Percentiles rank a stretch among this genome's conserved stretches.
These are phyloP conservation scores for Synanthedon vespiformis DNA, from an alignment of 2,888 invertebrate species.

Conservation along the genomic window DNA sequence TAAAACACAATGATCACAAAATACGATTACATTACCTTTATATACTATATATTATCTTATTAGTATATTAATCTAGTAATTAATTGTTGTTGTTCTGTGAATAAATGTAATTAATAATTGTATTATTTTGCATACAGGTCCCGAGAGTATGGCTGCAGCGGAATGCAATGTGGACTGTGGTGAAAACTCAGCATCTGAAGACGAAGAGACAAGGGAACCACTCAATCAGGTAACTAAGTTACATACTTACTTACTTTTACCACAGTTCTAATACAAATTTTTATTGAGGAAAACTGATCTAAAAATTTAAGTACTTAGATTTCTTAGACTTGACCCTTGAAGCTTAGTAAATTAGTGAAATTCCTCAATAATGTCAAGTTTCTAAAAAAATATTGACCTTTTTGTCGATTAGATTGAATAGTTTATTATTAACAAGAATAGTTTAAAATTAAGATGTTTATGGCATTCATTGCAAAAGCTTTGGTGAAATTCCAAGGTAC, in stretches of 20 bases:
- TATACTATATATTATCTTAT: background rate
- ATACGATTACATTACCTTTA: background rate
- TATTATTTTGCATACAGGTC: slow-evolving; percentile 30
- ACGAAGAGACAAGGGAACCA: slow-evolving; percentile 67
- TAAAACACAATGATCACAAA: background rate
- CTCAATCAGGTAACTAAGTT: slow-evolving; percentile 48
- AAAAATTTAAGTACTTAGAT: too few relatives aligned
- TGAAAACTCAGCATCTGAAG: slow-evolving; percentile 73
- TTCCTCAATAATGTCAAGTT: too few relatives aligned
- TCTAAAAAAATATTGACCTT: too few relatives aligned
- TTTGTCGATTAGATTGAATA: too few relatives aligned
- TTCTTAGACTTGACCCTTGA: too few relatives aligned
- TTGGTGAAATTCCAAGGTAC: too few relatives aligned
- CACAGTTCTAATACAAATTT: background rate
- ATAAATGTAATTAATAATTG: background rate
- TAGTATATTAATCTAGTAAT: background rate
- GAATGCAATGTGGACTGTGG: slow-evolving; percentile 65
- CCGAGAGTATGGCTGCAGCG: slow-evolving; percentile 69
- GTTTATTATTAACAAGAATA: too few relatives aligned
- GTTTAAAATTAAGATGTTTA: too few relatives aligned
- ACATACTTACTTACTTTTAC: background rate
- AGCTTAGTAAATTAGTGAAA: too few relatives aligned
- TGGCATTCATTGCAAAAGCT: too few relatives aligned
- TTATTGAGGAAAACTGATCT: too few relatives aligned
- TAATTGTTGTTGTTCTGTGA: too few relatives aligned